phyloP scores from a whole-genome alignment of 2,797 vertebrate species.

The Channa striata region DNA sequence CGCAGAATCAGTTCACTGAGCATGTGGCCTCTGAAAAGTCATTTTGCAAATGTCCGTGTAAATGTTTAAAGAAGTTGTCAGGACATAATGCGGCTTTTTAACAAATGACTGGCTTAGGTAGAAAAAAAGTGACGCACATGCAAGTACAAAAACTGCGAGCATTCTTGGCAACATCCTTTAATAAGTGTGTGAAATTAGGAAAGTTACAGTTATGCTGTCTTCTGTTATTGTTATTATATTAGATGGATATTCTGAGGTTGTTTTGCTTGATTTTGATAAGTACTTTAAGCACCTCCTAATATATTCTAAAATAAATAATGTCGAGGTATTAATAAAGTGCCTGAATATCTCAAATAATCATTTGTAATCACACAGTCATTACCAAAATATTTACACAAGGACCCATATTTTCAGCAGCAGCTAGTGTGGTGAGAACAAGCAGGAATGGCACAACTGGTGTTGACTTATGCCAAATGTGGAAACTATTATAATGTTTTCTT shows the following conservation, averaged over 20 bases:
- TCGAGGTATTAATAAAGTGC: not conserved
- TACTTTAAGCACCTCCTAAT: not conserved
- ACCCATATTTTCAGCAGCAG: constrained; percentile 15
- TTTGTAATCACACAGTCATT: too few relatives aligned
- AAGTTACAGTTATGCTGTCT: not conserved
- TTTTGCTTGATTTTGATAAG: not conserved
- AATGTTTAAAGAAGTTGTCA: not conserved
- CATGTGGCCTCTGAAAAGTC: constrained; percentile 26
- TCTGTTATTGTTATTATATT: not conserved
- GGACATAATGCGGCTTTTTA: not conserved
- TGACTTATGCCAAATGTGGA: constrained; percentile 62
- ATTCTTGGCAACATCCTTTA: not conserved
- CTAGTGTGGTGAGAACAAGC: not conserved
- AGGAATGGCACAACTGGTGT: not conserved
- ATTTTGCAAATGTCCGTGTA: not conserved
- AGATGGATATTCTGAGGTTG: not conserved
- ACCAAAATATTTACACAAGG: constrained; percentile 18
- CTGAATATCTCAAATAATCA: constrained; percentile 10
- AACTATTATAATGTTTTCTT: constrained; percentile 78
- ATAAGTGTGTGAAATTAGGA: not conserved
- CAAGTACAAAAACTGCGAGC: not conserved
- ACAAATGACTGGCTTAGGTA: not conserved
- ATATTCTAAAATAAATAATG: not conserved
- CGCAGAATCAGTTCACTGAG: constrained; percentile 15
- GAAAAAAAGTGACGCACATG: not conserved